Conservation (phyloP, 2,888 invertebrate species). For the Agrotis exclamationis region DNA sequence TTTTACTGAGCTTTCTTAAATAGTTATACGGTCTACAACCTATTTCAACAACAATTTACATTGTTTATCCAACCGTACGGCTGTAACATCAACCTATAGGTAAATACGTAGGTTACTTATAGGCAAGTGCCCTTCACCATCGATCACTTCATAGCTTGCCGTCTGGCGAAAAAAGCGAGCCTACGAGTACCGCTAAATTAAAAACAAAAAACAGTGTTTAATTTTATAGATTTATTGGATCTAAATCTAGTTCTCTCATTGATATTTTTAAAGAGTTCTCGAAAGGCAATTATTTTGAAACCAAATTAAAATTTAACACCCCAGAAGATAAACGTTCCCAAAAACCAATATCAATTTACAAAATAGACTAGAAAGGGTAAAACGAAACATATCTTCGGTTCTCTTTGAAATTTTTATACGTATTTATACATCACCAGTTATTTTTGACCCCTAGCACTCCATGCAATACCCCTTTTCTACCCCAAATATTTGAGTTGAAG, state of each 20-base stretch:
- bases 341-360: slow-evolving; percentile 85
- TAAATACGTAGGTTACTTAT: too few relatives aligned
- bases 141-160: too few relatives aligned
- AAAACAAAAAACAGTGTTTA: too few relatives aligned
- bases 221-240: too few relatives aligned
- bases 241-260: neutral
- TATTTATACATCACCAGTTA: slow-evolving; percentile 80
- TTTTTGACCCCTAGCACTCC: slow-evolving; percentile 65
- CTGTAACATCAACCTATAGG: too few relatives aligned
- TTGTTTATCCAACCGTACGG: too few relatives aligned
- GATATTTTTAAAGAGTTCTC: slow-evolving; percentile 26
- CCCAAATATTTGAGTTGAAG: slow-evolving; percentile 30
- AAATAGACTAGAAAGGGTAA: slow-evolving; percentile 85
- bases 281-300: slow-evolving; percentile 57
- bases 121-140: too few relatives aligned
- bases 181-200: too few relatives aligned
- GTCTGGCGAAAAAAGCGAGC: too few relatives aligned
- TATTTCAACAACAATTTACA: too few relatives aligned
- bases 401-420: slow-evolving; percentile 87
- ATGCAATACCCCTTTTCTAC: slow-evolving; percentile 45
- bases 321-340: slow-evolving; percentile 74
- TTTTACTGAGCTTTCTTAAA: too few relatives aligned
- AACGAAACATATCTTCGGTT: slow-evolving; percentile 80
- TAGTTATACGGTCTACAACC: too few relatives aligned
- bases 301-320: slow-evolving; percentile 78